A percentile compares a stretch with the other conserved stretches of the same genome.
These are phyloP conservation scores for Orchesella flavescens DNA, from an alignment of 2,888 invertebrate genomes.

Conservation along the genomic window DNA sequence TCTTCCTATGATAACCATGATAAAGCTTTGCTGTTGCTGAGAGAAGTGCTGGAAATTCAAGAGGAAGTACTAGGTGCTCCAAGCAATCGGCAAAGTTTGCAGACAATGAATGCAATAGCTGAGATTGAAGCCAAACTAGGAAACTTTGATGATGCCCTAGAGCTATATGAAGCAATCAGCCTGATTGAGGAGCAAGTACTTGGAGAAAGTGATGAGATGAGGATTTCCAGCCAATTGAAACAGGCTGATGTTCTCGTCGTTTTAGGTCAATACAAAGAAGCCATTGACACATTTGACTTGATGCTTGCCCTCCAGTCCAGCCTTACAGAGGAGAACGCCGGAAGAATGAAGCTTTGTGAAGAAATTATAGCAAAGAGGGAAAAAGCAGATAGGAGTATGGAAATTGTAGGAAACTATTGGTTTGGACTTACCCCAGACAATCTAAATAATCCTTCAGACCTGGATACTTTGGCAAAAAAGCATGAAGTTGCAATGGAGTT, in stretches of 20 bases:
- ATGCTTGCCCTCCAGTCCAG: conserved; percentile 14
- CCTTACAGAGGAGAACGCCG: neutral
- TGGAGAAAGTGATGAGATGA: conserved; percentile 37
- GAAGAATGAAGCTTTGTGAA: neutral
- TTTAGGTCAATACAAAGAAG: conserved; percentile 52
- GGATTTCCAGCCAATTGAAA: conserved; percentile 33
- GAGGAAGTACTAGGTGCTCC: conserved; percentile 44
- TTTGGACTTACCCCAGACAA: conserved; percentile 42
- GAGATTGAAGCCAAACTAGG: conserved; percentile 43
- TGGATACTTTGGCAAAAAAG: conserved; percentile 36
- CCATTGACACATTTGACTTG: conserved; percentile 31
- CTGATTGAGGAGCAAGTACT: conserved; percentile 46
- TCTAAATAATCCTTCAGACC: conserved; percentile 33
- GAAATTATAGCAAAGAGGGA: conserved; percentile 17
- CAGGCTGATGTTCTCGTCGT: conserved; percentile 43
- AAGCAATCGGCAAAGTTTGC: conserved; percentile 41
- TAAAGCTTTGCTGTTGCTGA: conserved; percentile 20
- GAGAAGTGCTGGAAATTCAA: conserved; percentile 35
- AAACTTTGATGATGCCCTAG: conserved; percentile 48
- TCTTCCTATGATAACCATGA: conserved; percentile 43
- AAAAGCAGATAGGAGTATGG: conserved; percentile 43
- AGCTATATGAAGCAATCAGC: conserved; percentile 47
- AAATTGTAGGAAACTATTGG: conserved; percentile 48
- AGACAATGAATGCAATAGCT: conserved; percentile 46
- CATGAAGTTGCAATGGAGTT: conserved; percentile 44